Base-by-base conservation (phyloP, 2,797 vertebrate species). In the Allobates femoralis region DNA sequence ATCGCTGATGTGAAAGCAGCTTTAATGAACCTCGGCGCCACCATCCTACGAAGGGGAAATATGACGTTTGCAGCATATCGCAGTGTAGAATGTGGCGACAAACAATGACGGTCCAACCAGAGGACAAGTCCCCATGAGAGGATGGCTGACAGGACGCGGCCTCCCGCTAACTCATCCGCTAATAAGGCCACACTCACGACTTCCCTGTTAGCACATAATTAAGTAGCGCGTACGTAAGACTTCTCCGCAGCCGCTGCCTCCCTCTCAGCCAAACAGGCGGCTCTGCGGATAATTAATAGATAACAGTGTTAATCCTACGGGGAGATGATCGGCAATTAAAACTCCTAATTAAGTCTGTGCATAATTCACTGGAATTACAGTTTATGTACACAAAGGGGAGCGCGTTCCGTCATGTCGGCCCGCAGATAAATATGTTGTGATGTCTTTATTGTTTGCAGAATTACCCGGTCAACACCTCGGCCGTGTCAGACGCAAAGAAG, bases 301-400 rank as follows among this genome's bases (percentile, higher is more conserved):
- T 92, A 93, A 92, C 90, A 91, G 88, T 87, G 91, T 88, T 93
- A 93, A 93, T 93, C 93, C 93, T 93, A 91, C 89, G 91, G 93
- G 93, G 93, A 94, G 92, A 93, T 93, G 93, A 94, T 93, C 92
- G 93, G 92, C 93, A 94, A 93, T 94, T 94, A 94, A 93, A 93
- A 94, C 92, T 93, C 91, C 93, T 94, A 93, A 94, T 94, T 94
- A 94, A 93, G 91, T 92, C 92, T 92, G 91, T 91, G 92, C 92
- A 92, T 93, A 93, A 93, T 93, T 94, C 92, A 93, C 92, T 92
- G 92, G 92, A 92, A 92, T 93, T 92, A 92, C 89, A 89, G 91
- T 92, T 87, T 91, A 91, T 93, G 91, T 92, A 94, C 92, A 93
- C 92, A 93, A 92, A 28, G 1, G 87, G 87, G 91, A 92, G 86